Evolutionary conservation across 2,888 invertebrate species (phyloP).

Genomic region (Itoplectis maculator): DNA sequence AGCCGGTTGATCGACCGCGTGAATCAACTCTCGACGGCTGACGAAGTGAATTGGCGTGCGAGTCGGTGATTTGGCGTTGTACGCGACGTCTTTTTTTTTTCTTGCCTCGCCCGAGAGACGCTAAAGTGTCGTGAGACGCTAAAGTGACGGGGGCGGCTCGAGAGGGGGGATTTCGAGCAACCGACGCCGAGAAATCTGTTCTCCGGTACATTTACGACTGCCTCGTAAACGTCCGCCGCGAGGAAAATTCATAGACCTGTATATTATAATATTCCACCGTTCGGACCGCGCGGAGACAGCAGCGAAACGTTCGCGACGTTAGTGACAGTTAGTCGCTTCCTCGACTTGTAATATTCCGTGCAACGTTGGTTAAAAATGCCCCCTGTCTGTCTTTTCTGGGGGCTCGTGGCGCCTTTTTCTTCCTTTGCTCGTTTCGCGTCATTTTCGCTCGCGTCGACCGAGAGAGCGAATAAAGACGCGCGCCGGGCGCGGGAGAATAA

Average conservation of each 20-base stretch:
- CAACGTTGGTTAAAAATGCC: background rate
- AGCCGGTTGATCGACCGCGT: background rate
- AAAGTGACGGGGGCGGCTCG: conserved; percentile 15
- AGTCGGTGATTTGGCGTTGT: background rate
- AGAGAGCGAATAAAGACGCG: conserved; percentile 19
- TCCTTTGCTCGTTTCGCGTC: conserved; percentile 14
- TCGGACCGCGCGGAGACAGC: conserved; percentile 19
- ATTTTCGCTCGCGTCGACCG: background rate
- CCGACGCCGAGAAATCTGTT: conserved; percentile 55
- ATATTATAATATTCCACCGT: conserved; percentile 65
- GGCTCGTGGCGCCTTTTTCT: background rate
- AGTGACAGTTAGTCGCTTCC: conserved; percentile 54
- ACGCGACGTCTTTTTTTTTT: conserved; percentile 5
- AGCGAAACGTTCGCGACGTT: conserved; percentile 18
- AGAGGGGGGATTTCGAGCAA: conserved; percentile 28
- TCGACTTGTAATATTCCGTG: conserved; percentile 16
- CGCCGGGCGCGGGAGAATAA: too few species aligned
- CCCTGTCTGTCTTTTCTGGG: background rate
- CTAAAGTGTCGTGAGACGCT: conserved; percentile 12
- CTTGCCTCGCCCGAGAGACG: background rate
- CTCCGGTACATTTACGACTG: conserved; percentile 76
- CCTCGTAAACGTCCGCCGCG: conserved; percentile 79
- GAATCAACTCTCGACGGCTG: background rate
- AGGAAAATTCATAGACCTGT: conserved; percentile 79
- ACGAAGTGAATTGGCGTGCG: background rate